Conservation (phyloP, 2,797 vertebrate genomes). For the Notoglanidium macrostoma region DNA sequence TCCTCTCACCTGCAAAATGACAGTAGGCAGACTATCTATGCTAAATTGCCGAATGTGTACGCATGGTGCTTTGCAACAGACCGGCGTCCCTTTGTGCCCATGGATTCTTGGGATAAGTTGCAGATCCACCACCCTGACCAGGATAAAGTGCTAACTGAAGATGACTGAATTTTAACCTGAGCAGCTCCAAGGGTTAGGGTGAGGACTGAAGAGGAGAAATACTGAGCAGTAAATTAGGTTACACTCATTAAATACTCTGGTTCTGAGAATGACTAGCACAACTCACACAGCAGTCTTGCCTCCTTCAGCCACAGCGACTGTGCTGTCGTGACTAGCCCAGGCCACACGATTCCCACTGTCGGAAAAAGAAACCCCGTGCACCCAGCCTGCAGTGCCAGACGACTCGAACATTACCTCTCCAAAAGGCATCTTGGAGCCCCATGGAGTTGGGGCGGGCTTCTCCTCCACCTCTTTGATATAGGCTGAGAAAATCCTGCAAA, state of each 20-base stretch:
- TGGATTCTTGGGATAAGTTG: too few relatives aligned
- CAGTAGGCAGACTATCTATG: not conserved
- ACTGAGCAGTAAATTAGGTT: not conserved
- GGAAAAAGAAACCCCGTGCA: slow-evolving; percentile 96
- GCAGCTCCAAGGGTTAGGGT: not conserved
- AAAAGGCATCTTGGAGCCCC: slow-evolving; percentile 99
- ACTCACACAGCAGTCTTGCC: slow-evolving; percentile 92
- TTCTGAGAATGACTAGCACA: not conserved
- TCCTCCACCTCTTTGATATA: slow-evolving; percentile 99
- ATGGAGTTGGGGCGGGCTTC: slow-evolving; percentile 94
- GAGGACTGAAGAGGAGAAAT: not conserved
- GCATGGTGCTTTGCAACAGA: not conserved
- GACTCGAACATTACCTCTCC: slow-evolving; percentile 86
- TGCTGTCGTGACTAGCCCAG: slow-evolving; percentile 98
- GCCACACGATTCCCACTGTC: slow-evolving; percentile 93
- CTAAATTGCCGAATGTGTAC: too few relatives aligned
- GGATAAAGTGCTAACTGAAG: not conserved
- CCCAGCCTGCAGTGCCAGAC: slow-evolving; percentile 90
- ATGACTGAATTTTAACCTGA: not conserved
- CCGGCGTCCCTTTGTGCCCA: not conserved
- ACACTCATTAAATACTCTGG: not conserved
- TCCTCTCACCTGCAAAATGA: not conserved
- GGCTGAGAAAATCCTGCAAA: slow-evolving; percentile 92
- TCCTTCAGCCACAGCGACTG: slow-evolving; percentile 94
- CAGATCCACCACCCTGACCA: not conserved